phyloP scores from a whole-genome alignment of 2,113 vertebrate species.

The Sinocyclocheilus rhinocerous region DNA sequence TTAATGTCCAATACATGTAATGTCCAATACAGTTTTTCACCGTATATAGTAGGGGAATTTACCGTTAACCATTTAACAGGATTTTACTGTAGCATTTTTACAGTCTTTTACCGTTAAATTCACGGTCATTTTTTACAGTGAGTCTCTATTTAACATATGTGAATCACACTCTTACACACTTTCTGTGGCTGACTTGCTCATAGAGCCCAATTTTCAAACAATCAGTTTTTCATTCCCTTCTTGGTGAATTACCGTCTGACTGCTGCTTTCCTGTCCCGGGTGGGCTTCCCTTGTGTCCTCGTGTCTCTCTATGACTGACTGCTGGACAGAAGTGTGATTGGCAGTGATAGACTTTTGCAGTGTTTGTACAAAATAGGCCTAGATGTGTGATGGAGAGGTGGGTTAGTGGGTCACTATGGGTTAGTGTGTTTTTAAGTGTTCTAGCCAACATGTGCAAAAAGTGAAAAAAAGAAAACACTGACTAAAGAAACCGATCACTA shows the following conservation, averaged over 20 bases:
- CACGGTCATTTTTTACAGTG: too few relatives aligned
- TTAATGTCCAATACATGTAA: too few relatives aligned
- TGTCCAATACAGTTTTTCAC: too few relatives aligned
- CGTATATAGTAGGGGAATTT: too few relatives aligned
- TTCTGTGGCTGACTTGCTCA: background rate
- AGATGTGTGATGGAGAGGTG: background rate
- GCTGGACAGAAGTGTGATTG: background rate
- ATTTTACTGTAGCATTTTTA: too few relatives aligned
- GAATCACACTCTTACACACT: background rate
- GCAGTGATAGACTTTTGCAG: background rate
- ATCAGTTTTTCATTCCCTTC: background rate
- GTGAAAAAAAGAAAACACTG: too few relatives aligned
- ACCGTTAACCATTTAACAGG: too few relatives aligned
- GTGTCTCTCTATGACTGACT: background rate
- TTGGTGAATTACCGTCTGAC: background rate
- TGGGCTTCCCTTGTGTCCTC: background rate
- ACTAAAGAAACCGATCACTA: too few relatives aligned
- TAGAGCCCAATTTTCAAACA: background rate
- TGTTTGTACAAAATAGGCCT: background rate
- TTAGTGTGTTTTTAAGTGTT: too few relatives aligned
- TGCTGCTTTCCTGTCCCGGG: background rate
- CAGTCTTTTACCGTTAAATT: too few relatives aligned
- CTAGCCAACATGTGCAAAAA: too few relatives aligned
- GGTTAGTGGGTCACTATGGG: too few relatives aligned
- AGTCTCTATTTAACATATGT: background rate